phyloP scores from a whole-genome alignment of 2,797 vertebrate species.

The Pelobates cultripes region DNA sequence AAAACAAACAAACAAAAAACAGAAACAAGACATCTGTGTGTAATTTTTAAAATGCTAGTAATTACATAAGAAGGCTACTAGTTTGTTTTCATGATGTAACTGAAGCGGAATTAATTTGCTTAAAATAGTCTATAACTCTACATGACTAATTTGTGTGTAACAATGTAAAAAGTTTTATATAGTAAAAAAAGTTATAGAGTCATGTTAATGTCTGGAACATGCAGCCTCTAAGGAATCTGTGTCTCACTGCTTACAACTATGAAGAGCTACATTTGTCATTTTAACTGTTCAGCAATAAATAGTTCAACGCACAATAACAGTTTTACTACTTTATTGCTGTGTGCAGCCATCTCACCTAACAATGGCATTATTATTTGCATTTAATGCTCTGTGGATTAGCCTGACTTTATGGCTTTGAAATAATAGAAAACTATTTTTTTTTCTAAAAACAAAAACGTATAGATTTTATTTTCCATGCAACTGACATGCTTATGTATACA shows the following conservation, averaged over 20 bases:
- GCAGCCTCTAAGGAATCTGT: constrained; percentile 8
- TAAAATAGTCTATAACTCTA: too few species aligned
- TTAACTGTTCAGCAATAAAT: constrained; percentile 41
- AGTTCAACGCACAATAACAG: constrained; percentile 21
- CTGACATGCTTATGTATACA: not conserved
- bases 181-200: too few species aligned
- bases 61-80: too few species aligned
- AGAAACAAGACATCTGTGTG: too few species aligned
- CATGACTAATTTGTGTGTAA: too few species aligned
- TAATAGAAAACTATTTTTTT: not conserved
- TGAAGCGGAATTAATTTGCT: too few species aligned
- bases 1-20: too few species aligned
- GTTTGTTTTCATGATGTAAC: too few species aligned
- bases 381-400: not conserved
- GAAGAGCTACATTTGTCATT: constrained; percentile 45
- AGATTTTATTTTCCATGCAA: constrained; percentile 5
- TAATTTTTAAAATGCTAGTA: too few species aligned
- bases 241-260: constrained; percentile 23
- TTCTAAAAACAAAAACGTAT: not conserved
- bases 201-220: constrained; percentile 8
- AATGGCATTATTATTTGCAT: constrained; percentile 3
- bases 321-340: constrained; percentile 24
- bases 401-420: constrained; percentile 1
- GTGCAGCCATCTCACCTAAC: constrained; percentile 1
- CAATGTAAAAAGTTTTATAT: too few species aligned